Evolutionary conservation across 2,888 invertebrate species (phyloP).

Genomic region (Spicauda simplicius): DNA sequence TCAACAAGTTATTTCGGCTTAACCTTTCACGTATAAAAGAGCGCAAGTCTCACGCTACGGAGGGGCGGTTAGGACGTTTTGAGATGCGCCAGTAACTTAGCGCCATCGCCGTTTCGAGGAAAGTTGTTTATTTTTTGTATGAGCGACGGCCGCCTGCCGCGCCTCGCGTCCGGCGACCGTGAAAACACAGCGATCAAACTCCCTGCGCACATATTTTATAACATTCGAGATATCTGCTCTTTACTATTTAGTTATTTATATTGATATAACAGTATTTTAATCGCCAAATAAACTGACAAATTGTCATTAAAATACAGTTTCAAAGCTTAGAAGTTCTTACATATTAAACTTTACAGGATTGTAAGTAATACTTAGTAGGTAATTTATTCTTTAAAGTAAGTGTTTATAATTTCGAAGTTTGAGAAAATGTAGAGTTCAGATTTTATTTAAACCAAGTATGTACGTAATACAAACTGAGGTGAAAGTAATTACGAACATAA

Average conservation of each 20-base stretch:
- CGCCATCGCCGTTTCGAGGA: conserved; percentile 83
- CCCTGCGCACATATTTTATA: conserved; percentile 50
- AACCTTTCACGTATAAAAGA: conserved; percentile 64
- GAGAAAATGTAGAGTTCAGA: too few relatives aligned
- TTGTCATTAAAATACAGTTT: too few relatives aligned
- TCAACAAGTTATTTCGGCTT: conserved; percentile 84
- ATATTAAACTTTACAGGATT: too few relatives aligned
- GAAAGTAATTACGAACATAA: too few relatives aligned
- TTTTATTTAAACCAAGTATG: too few relatives aligned
- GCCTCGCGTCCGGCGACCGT: conserved; percentile 76
- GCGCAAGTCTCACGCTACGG: conserved; percentile 58
- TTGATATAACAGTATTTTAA: not conserved
- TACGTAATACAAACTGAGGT: too few relatives aligned
- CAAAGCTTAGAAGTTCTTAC: too few relatives aligned
- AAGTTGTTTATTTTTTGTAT: conserved; percentile 80
- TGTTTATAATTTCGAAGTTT: too few relatives aligned
- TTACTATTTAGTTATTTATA: not conserved
- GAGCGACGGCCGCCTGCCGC: conserved; percentile 73
- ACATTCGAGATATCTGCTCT: conserved; percentile 42
- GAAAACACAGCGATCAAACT: conserved; percentile 70
- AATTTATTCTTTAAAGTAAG: too few relatives aligned
- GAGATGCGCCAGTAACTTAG: conserved; percentile 59
- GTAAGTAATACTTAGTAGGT: too few relatives aligned
- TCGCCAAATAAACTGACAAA: too few relatives aligned
- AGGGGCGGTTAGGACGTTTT: conserved; percentile 64